Conservation (phyloP, 2,888 invertebrate species). For the Drosophila melanosoma region DNA sequence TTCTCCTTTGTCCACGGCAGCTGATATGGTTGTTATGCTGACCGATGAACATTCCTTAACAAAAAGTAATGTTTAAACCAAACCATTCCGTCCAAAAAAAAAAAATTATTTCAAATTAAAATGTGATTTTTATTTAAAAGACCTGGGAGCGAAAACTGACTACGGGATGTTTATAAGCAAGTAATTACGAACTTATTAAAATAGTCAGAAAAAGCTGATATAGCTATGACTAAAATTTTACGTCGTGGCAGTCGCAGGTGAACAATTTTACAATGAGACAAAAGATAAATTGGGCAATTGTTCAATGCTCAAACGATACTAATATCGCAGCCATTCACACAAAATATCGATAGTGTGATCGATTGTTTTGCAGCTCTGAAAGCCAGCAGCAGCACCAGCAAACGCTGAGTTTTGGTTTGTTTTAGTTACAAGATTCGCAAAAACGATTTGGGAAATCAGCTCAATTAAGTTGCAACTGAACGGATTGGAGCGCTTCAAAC, state of each 20-base stretch:
- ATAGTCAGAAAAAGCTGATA: not conserved
- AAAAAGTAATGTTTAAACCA: not conserved
- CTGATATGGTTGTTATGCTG: not conserved
- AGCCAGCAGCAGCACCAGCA: slow-evolving; percentile 61
- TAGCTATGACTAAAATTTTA: not conserved
- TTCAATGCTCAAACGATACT: slow-evolving; percentile 2
- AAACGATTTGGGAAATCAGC: slow-evolving; percentile 59
- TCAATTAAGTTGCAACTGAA: slow-evolving; percentile 73
- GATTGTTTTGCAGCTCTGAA: slow-evolving; percentile 56
- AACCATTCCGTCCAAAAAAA: not conserved
- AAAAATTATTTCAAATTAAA: not conserved
- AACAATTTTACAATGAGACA: not conserved
- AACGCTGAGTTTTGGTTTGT: slow-evolving; percentile 77
- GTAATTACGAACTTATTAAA: not conserved
- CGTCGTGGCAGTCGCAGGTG: slow-evolving; percentile 27
- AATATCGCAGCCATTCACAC: not conserved
- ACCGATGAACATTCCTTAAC: not conserved
- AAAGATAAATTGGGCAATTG: not conserved
- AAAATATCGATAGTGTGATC: slow-evolving; percentile 48
- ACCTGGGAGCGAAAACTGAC: not conserved
- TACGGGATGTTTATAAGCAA: not conserved
- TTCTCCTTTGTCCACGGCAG: not conserved
- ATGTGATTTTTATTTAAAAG: not conserved
- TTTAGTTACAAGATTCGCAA: slow-evolving; percentile 75
- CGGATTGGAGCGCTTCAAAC: slow-evolving; percentile 60